These are phyloP conservation scores for Poecilia picta DNA, from an alignment of 2,797 vertebrate genomes.

Conservation along the genomic window DNA sequence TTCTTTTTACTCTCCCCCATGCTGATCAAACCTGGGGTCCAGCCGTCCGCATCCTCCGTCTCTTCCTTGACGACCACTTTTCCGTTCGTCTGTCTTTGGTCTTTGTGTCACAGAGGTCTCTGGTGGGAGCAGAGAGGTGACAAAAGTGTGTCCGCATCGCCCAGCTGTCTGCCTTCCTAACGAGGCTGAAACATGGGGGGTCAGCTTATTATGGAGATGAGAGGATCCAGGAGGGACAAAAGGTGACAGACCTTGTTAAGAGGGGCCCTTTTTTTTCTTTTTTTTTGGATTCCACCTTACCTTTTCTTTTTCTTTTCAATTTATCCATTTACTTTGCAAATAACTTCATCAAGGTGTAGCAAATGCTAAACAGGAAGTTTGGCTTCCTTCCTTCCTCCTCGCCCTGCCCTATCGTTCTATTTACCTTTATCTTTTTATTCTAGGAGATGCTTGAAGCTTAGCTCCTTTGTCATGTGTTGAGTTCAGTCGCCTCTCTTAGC, in stretches of 20 bases:
- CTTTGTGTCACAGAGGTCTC: conserved; percentile 58
- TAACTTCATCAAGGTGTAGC: conserved; percentile 41
- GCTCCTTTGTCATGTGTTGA: conserved; percentile 2
- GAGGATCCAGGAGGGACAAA: conserved; percentile 74
- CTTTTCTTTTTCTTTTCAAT: conserved; percentile 17
- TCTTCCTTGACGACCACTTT: conserved; percentile 42
- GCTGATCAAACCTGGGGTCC: conserved; percentile 55
- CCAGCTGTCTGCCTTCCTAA: conserved; percentile 84
- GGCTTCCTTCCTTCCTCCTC: conserved; percentile 33
- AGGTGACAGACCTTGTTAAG: conserved; percentile 84
- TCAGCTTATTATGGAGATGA: conserved; percentile 91
- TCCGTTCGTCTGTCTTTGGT: conserved; percentile 63
- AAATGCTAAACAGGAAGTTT: conserved; percentile 58
- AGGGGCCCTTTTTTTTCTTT: conserved; percentile 47
- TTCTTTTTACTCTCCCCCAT: conserved; percentile 10
- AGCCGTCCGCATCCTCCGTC: conserved; percentile 42
- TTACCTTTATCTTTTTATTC: conserved; percentile 54
- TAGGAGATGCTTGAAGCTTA: conserved; percentile 59
- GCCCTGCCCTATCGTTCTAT: conserved; percentile 20
- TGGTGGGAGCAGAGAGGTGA: conserved; percentile 64
- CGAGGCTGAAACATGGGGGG: conserved; percentile 84
- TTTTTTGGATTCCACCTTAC: conserved; percentile 22
- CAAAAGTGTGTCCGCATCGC: conserved; percentile 75
- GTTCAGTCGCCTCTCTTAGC: conserved; percentile 43
- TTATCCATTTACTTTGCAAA: conserved; percentile 19